Evolutionary conservation across 2,113 vertebrate genomes (phyloP).

Genomic region (Polypterus bichir): DNA sequence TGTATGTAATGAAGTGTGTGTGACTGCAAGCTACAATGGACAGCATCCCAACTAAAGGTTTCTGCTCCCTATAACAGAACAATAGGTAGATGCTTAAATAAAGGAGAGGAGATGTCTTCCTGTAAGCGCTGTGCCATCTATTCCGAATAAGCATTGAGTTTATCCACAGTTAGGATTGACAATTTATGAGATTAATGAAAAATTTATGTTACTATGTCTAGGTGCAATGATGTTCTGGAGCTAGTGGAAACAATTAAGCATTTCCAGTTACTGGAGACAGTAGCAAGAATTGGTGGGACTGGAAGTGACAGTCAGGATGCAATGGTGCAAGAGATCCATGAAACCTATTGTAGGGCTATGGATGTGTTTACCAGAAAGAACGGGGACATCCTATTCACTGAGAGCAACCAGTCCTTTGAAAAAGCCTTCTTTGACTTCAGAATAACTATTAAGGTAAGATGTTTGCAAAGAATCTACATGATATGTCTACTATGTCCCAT

Average conservation of each 20-base stretch:
- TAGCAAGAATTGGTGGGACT: slow-evolving; percentile 13
- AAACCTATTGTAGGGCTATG: slow-evolving; percentile 11
- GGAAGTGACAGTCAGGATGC: slow-evolving; percentile 16
- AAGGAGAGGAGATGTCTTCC: too few species aligned
- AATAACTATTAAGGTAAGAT: slow-evolving; percentile 17
- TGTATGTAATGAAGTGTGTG: too few species aligned
- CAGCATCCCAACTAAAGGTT: too few species aligned
- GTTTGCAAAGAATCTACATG: not conserved
- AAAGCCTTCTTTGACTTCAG: slow-evolving; percentile 20
- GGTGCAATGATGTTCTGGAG: slow-evolving; percentile 21
- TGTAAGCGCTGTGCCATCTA: too few species aligned
- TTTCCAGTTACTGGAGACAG: slow-evolving; percentile 15
- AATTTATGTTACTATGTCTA: not conserved
- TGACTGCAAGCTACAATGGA: too few species aligned
- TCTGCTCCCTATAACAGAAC: too few species aligned
- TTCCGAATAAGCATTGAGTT: too few species aligned
- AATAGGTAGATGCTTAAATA: too few species aligned
- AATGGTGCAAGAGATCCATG: slow-evolving; percentile 19
- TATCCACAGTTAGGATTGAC: too few species aligned
- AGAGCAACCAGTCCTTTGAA: slow-evolving; percentile 16
- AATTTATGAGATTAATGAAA: too few species aligned
- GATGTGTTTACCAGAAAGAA: slow-evolving; percentile 13
- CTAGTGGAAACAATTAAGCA: slow-evolving; percentile 19
- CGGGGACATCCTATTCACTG: slow-evolving; percentile 11
- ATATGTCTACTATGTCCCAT: too few species aligned